phyloP scores from a whole-genome alignment of 2,113 vertebrate species.

The Malurus cyaneus region DNA sequence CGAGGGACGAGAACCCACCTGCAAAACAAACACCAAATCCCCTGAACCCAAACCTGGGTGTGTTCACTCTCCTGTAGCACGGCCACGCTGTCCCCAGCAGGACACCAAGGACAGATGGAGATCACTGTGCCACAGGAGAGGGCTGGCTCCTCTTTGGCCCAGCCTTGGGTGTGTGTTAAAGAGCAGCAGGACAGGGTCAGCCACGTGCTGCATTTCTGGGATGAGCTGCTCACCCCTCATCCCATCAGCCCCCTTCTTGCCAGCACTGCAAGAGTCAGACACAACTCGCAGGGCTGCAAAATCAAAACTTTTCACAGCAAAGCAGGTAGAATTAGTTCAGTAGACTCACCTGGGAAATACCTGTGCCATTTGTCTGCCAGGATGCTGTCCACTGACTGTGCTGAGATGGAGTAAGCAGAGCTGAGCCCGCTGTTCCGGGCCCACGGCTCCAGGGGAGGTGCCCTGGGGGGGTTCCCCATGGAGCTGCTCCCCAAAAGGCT shows the following conservation, averaged over 20 bases:
- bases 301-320: accelerated
- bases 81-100: accelerated
- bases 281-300: background rate
- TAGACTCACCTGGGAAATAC: conserved; percentile 81
- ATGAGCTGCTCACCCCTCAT: background rate
- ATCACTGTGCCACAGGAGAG: background rate
- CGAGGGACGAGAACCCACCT: conserved; percentile 53
- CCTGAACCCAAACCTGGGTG: accelerated
- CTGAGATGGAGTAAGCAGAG: background rate
- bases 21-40: background rate
- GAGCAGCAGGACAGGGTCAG: background rate
- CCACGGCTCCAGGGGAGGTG: conserved; percentile 30
- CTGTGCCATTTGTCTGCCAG: conserved; percentile 81
- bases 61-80: accelerated
- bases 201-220: background rate
- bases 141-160: background rate
- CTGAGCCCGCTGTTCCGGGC: conserved; percentile 40
- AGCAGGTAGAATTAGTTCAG: background rate
- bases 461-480: background rate
- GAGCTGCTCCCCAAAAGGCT: background rate
- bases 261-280: accelerated
- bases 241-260: background rate
- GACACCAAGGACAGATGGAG: background rate
- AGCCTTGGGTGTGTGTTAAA: accelerated
- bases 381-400: conserved; percentile 67